phyloP scores from a whole-genome alignment of 2,888 invertebrate genomes.

The Luperina testacea region DNA sequence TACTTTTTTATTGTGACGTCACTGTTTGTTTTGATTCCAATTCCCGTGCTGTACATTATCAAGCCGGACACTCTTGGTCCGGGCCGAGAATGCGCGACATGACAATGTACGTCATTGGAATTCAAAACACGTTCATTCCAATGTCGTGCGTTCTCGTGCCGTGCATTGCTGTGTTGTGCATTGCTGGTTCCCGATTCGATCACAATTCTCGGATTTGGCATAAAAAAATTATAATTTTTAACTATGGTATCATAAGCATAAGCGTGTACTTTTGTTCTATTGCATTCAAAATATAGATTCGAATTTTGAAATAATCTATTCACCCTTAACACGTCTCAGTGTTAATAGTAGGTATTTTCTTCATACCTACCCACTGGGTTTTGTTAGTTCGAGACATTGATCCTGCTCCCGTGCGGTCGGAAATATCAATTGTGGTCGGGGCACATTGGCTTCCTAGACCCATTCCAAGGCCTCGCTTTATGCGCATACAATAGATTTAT shows the following conservation, averaged over 20 bases:
- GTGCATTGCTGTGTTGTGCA: no score
- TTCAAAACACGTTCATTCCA: no score
- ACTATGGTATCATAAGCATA: background rate
- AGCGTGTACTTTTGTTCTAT: background rate
- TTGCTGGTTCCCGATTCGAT: no score
- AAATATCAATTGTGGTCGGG: constrained; percentile 39
- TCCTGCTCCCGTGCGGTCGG: constrained; percentile 29
- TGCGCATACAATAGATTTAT: constrained; percentile 38
- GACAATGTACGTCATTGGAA: no score
- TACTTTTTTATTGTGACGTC: no score
- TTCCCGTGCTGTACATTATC: no score
- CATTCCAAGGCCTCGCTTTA: constrained; percentile 39
- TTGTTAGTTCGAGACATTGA: constrained; percentile 45
- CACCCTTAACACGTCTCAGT: background rate
- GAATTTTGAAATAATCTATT: background rate
- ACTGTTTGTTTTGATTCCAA: no score
- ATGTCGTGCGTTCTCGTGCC: no score
- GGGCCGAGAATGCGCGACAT: no score
- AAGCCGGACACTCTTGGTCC: no score
- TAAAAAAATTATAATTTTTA: background rate
- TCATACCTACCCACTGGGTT: background rate
- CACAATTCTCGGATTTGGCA: background rate
- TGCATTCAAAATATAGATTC: background rate
- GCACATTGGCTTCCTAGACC: constrained; percentile 34
- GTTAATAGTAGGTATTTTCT: background rate